Evolutionary conservation across 2,113 vertebrate genomes (phyloP).

Genomic region (Marcusenius ussheri): DNA sequence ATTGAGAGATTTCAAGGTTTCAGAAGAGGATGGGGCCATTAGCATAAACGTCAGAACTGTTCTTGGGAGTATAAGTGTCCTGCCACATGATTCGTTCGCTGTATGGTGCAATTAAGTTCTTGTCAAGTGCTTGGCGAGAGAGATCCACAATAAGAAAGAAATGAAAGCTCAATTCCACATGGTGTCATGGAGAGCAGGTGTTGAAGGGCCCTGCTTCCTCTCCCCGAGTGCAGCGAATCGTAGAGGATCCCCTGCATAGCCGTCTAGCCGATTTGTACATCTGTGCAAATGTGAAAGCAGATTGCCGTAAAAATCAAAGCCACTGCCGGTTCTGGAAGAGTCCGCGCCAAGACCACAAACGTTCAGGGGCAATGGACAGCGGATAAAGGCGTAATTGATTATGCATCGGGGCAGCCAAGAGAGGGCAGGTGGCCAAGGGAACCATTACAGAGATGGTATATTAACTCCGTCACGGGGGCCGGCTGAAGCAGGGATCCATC

Average conservation of each 20-base stretch:
- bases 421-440: background rate
- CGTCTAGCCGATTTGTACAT: background rate
- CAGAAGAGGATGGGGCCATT: background rate
- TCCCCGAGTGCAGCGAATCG: background rate
- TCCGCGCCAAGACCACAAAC: background rate
- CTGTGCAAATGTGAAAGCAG: background rate
- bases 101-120: background rate
- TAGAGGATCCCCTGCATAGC: background rate
- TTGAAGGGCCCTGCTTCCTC: background rate
- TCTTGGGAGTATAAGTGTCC: background rate
- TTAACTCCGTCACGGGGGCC: background rate
- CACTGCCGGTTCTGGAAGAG: background rate
- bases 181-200: background rate
- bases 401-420: background rate
- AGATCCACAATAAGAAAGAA: background rate
- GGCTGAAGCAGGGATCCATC: background rate
- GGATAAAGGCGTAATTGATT: background rate
- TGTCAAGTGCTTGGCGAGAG: background rate
- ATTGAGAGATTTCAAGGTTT: background rate
- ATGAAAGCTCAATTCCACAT: background rate
- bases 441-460: background rate
- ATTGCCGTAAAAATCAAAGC: background rate
- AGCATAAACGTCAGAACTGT: background rate
- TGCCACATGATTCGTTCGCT: background rate
- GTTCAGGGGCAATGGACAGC: background rate